Evolutionary conservation across 2,113 vertebrate species (phyloP).

Genomic region (Sturnira hondurensis): DNA sequence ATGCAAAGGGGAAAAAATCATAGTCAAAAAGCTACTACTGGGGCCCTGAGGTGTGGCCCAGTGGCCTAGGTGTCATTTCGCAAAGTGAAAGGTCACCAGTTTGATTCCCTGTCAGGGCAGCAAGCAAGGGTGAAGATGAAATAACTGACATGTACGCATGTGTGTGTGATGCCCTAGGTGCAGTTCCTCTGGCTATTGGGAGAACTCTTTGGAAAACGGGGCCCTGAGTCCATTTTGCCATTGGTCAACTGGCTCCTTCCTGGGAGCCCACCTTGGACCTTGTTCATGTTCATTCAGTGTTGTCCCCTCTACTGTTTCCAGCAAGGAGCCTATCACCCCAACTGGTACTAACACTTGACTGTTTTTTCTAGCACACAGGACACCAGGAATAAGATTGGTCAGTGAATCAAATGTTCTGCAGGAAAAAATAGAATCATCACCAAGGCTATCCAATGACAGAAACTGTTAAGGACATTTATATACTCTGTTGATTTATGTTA

Average conservation of each 20-base stretch:
- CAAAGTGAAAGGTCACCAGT: too few relatives aligned
- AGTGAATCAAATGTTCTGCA: constrained; percentile 73
- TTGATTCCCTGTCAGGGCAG: too few relatives aligned
- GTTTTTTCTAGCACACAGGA: constrained; percentile 65
- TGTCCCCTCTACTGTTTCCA: constrained; percentile 43
- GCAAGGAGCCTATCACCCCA: constrained; percentile 48
- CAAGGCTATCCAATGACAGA: constrained; percentile 68
- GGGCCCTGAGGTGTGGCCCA: too few relatives aligned
- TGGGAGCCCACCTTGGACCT: not conserved
- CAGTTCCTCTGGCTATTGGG: not conserved
- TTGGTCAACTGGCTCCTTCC: not conserved
- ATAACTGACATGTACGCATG: not conserved
- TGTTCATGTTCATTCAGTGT: not conserved
- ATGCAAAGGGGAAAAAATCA: not conserved
- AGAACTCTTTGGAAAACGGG: constrained; percentile 6
- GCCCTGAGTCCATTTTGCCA: constrained; percentile 2
- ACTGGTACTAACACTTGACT: constrained; percentile 1
- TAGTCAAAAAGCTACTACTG: not conserved
- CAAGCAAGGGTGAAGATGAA: not conserved
- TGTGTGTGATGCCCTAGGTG: not conserved
- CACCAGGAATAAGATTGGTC: constrained; percentile 72
- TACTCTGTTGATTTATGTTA: constrained; percentile 65
- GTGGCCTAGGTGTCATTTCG: too few relatives aligned
- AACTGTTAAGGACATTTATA: constrained; percentile 67
- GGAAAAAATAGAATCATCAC: constrained; percentile 75